Conservation (phyloP, 2,113 vertebrate genomes). For the Etheostoma spectabile region DNA sequence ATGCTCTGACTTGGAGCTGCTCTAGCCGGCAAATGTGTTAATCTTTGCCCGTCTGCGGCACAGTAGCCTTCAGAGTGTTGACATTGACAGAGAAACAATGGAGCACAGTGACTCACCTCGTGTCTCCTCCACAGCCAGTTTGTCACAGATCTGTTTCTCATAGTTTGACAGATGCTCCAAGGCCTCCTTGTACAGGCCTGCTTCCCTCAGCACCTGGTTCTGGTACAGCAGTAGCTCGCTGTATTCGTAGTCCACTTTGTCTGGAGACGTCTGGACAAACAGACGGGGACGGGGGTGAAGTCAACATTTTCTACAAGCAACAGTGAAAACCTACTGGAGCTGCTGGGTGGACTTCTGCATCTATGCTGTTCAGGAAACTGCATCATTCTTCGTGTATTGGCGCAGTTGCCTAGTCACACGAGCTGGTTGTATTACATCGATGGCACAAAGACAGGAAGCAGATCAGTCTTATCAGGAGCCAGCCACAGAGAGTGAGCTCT, state of each 20-base stretch:
- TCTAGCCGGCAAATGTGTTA: too few species aligned
- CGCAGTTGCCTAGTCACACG: conserved; percentile 1
- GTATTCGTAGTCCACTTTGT: conserved; percentile 99
- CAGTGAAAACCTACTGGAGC: not conserved
- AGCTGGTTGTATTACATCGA: conserved; percentile 20
- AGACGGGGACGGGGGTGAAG: not conserved
- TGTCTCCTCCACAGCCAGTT: conserved; percentile 97
- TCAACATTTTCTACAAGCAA: not conserved
- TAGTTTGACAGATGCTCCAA: conserved; percentile 96
- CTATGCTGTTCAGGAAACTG: conserved; percentile 25
- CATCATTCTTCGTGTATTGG: not conserved
- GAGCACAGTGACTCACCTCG: conserved; percentile 86
- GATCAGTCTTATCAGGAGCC: conserved; percentile 59
- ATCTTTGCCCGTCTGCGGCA: too few species aligned
- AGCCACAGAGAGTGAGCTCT: conserved; percentile 5
- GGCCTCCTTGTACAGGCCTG: conserved; percentile 94
- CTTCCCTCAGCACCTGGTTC: conserved; percentile 97
- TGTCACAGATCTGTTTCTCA: conserved; percentile 98
- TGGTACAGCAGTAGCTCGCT: conserved; percentile 98
- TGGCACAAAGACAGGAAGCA: conserved; percentile 68
- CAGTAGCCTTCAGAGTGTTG: not conserved
- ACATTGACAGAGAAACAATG: not conserved
- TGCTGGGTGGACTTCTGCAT: not conserved
- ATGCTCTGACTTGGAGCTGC: too few species aligned
- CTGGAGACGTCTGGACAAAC: conserved; percentile 90